Evolutionary conservation across 2,888 invertebrate genomes (phyloP), one percentile per base, ranked within the genome.

Genomic region (Coenonympha arcania): DNA sequence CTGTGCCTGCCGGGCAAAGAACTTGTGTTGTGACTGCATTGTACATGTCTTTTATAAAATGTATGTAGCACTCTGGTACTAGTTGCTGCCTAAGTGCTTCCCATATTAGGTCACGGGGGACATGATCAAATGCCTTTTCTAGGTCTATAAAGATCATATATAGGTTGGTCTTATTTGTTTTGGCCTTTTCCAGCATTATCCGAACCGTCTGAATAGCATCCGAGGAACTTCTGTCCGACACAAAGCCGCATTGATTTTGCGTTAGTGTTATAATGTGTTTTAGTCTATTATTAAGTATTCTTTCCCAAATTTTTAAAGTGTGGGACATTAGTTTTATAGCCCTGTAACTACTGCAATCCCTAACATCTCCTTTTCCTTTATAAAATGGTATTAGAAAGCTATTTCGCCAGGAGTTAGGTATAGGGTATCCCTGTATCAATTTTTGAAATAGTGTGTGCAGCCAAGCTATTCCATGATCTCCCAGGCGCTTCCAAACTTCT

Each of bases 91-190:
- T 37, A 9, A 56, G 31, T 8, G 48, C 43, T 13, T 54, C 28
- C 52, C 52, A 54, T 6, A 54, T 37, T 3, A 56, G 49, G n/a
- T 44, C 8, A 5, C 56, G 43, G 1, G 54, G 56, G 4, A 56
- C 43, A 4, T 43, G 41, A 37, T 57, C 52, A 18, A 50, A 57
- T 2, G 54, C 54, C 11, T 57, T 57, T 40, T 55, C 48, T 5
- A 55, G 33, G 39, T 52, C 55, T 6, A 55, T 50, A 31, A 56
- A 56, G 6, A 40, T 42, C 6, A 56, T 26, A 20, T 55, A 55
- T 42, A 54, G 24, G 13, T 58, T 37, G 37, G 50, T 42, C 6
- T 44, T 40, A n/a, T 46, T 48, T 8, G 26, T 33, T 15, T 48
- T 33, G 30, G 39, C 15, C 28, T 55, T 56, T 19, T 54, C 55